Evolutionary conservation across 1,140 invertebrate genomes (phyloP).

Genomic region (Hyles euphorbiae): DNA sequence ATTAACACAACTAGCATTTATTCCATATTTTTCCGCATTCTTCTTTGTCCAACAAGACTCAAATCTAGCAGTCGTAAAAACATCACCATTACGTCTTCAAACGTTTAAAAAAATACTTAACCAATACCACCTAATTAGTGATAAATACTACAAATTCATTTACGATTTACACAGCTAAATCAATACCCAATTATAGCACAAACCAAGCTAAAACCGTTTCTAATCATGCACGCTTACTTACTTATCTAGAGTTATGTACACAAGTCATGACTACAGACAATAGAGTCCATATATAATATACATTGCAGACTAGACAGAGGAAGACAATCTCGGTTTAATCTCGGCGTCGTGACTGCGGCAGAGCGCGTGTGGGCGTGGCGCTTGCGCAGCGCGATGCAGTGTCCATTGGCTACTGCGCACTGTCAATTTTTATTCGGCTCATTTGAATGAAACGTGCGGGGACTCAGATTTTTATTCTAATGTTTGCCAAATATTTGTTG

Average conservation of each 20-base stretch:
- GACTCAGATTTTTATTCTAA: no score
- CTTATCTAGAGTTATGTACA: conserved; percentile 5
- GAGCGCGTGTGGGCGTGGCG: conserved; percentile 38
- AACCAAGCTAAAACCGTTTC: conserved; percentile 19
- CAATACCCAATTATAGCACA: no score
- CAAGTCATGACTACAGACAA: conserved; percentile 25
- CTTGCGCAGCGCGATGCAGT: conserved; percentile 9
- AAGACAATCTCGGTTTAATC: conserved; percentile 59
- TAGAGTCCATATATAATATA: conserved; percentile 29
- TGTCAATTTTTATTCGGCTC: not conserved
- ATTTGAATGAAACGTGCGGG: not conserved
- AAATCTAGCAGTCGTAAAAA: no score
- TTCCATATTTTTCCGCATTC: no score
- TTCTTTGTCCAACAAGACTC: no score
- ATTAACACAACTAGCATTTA: no score
- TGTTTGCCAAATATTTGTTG: no score
- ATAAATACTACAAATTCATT: no score
- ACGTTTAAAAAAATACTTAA: no score
- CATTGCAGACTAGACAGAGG: conserved; percentile 31
- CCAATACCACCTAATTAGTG: no score
- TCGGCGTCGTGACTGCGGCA: conserved; percentile 55
- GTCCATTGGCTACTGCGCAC: conserved; percentile 33
- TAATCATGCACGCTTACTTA: no score
- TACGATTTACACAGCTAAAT: not conserved
- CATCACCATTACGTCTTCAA: no score